Percentiles rank a stretch among this genome's conserved stretches.
These are phyloP conservation scores for Lytechinus pictus DNA, from an alignment of 35 echinoderm and acorn worm species.

Conservation along the genomic window DNA sequence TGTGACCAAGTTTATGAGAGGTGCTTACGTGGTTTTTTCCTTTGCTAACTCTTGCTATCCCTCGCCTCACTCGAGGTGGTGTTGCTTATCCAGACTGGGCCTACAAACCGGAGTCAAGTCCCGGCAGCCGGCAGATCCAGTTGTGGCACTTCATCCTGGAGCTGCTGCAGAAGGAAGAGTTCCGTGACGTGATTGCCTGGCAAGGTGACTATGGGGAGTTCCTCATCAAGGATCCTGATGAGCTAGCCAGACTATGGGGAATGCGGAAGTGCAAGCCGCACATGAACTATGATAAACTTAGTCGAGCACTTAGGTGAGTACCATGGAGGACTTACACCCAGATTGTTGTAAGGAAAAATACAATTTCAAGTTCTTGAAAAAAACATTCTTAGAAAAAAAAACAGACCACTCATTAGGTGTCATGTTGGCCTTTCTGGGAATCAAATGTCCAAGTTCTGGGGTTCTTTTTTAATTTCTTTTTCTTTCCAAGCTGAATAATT, in stretches of 20 bases:
- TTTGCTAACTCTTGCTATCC: conserved; percentile 31
- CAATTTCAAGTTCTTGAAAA: too few species aligned
- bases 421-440: too few species aligned
- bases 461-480: too few species aligned
- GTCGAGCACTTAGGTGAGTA: conserved; percentile 91
- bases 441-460: too few species aligned
- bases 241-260: conserved; percentile 92
- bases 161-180: conserved; percentile 95
- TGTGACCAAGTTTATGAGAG: neutral
- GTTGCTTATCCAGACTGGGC: conserved; percentile 98
- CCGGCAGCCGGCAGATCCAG: conserved; percentile 95
- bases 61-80: conserved; percentile 64
- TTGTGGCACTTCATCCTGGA: conserved; percentile 99
- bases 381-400: too few species aligned
- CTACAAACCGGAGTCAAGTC: conserved; percentile 97
- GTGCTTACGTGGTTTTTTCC: neutral
- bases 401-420: too few species aligned
- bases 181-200: conserved; percentile 94
- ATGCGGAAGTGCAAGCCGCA: conserved; percentile 98
- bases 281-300: conserved; percentile 99
- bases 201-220: conserved; percentile 99
- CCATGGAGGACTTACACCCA: too few species aligned
- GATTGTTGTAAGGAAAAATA: too few species aligned
- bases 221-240: conserved; percentile 97
- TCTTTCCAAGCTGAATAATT: too few species aligned